Percentiles rank a stretch among this genome's conserved stretches.
These are phyloP conservation scores for Thamnaconus septentrionalis DNA, from an alignment of 2,113 vertebrate genomes.

Conservation along the genomic window DNA sequence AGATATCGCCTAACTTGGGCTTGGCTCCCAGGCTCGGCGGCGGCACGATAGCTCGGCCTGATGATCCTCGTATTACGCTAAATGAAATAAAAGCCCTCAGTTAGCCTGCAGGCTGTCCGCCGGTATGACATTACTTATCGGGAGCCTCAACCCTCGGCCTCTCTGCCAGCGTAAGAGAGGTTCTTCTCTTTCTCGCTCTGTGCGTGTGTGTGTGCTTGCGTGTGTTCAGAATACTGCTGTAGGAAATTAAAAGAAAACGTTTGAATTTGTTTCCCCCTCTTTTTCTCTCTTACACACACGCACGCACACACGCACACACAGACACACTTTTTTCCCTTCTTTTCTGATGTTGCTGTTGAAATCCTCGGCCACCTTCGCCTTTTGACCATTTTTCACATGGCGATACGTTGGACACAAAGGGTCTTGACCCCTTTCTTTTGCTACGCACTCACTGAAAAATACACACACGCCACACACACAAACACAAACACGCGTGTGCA, in stretches of 20 bases:
- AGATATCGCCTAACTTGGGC: slow-evolving; percentile 43
- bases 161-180: neutral
- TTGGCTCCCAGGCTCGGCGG: slow-evolving; percentile 32
- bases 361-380: too few relatives aligned
- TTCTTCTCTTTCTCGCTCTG: neutral
- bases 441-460: neutral
- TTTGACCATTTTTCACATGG: too few relatives aligned
- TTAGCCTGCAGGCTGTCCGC: slow-evolving; percentile 29
- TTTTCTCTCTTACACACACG: slow-evolving; percentile 4
- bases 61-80: slow-evolving; percentile 54
- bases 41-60: slow-evolving; percentile 30
- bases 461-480: slow-evolving; percentile 32
- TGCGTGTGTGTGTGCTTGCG: too few relatives aligned
- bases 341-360: too few relatives aligned
- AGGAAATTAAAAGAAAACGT: slow-evolving; percentile 33
- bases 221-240: slow-evolving; percentile 32
- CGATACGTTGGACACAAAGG: slow-evolving; percentile 1
- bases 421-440: slow-evolving; percentile 36
- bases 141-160: slow-evolving; percentile 5
- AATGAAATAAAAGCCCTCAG: slow-evolving; percentile 18
- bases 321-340: too few relatives aligned
- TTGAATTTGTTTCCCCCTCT: slow-evolving; percentile 14
- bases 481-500: slow-evolving; percentile 22
- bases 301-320: too few relatives aligned
- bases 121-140: slow-evolving; percentile 32